These are phyloP conservation scores for Monodelphis domestica DNA, from an alignment of 2,797 vertebrate species.

Conservation along the genomic window DNA sequence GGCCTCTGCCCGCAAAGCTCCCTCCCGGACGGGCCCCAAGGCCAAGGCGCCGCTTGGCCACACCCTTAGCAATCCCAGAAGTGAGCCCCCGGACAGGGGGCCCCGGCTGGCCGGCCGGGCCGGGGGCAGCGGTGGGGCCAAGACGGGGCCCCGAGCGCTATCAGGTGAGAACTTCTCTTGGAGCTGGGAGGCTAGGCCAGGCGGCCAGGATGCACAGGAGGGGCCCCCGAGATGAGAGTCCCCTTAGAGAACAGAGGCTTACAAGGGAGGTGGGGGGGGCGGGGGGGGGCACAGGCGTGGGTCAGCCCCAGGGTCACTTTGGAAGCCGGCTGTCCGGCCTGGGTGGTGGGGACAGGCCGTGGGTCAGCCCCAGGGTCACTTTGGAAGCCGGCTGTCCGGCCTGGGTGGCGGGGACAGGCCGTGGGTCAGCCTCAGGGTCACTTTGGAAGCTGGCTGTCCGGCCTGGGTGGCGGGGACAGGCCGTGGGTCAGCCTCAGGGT, in stretches of 20 bases:
- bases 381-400: too few species aligned
- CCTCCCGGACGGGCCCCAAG: slow-evolving; percentile 69
- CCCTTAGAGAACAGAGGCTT: neutral
- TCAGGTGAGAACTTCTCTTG: slow-evolving; percentile 29
- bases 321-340: too few species aligned
- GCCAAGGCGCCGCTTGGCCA: slow-evolving; percentile 71
- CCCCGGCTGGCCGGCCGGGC: accelerated
- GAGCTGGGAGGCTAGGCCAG: slow-evolving; percentile 47
- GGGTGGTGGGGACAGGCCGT: too few species aligned
- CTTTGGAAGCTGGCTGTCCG: too few species aligned
- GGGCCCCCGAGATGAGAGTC: neutral
- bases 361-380: too few species aligned
- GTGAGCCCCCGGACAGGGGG: slow-evolving; percentile 64
- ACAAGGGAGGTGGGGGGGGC: too few species aligned
- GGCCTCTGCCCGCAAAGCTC: slow-evolving; percentile 78
- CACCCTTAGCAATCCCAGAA: slow-evolving; percentile 8
- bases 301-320: too few species aligned
- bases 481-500: too few species aligned
- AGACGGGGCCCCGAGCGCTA: accelerated
- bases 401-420: too few species aligned
- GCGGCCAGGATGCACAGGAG: neutral
- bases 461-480: too few species aligned
- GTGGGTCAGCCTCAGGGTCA: too few species aligned
- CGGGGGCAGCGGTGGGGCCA: slow-evolving; percentile 12
- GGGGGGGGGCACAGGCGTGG: too few species aligned